These are phyloP conservation scores for Anguilla japonica DNA, from an alignment of 2,113 vertebrate genomes.

Conservation along the genomic window DNA sequence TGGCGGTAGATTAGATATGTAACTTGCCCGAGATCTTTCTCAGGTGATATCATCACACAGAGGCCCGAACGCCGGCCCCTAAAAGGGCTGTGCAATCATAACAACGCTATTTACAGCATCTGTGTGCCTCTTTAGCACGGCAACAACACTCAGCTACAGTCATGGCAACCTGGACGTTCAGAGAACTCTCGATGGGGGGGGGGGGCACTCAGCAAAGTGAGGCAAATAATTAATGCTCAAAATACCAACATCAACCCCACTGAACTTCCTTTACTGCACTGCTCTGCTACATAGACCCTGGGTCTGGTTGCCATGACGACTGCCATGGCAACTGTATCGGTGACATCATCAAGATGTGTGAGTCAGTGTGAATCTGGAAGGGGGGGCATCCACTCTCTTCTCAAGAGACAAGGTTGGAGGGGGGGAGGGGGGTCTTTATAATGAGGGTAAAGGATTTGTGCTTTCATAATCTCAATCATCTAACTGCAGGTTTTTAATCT, in stretches of 20 bases:
- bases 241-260: slow-evolving; percentile 47
- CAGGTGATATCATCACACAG: neutral
- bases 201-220: neutral
- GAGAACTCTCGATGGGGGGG: neutral
- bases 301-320: slow-evolving; percentile 56
- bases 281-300: slow-evolving; percentile 41
- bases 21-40: slow-evolving; percentile 16
- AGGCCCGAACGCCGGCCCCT: neutral
- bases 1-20: slow-evolving; percentile 21
- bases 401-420: slow-evolving; percentile 6
- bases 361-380: slow-evolving; percentile 43
- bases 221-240: slow-evolving; percentile 30
- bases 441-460: neutral
- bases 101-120: neutral
- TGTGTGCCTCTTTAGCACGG: neutral
- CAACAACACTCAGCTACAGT: neutral
- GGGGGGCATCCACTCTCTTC: no score
- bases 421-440: slow-evolving; percentile 15
- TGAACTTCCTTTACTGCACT: slow-evolving; percentile 29
- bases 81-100: neutral
- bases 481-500: no score
- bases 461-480: neutral
- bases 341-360: slow-evolving; percentile 59
- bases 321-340: slow-evolving; percentile 60
- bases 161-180: neutral